Base-by-base conservation (phyloP, 2,888 invertebrate genomes). In the Drosophila cognata region DNA sequence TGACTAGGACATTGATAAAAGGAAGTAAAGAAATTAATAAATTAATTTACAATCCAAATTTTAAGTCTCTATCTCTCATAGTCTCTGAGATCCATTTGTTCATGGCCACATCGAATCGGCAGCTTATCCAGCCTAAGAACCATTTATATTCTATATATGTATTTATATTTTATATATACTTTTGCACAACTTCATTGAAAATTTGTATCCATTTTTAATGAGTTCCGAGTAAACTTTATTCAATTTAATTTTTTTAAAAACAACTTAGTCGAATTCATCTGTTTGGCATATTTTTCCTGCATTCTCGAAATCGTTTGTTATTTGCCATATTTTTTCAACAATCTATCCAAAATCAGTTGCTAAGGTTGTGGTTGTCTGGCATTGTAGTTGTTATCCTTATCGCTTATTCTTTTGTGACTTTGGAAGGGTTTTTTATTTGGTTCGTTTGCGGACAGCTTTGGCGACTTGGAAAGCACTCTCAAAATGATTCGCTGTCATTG, bases 401-500 rank as follows among this genome's bases (percentile, higher is more conserved):
- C 16, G 21, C 29, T 35, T 11, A n/a, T 56, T 52, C 51, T 56
- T 36, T 72, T 62, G 58, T 59, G 67, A 63, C 41, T 60, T 46
- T 28, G 25, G 50, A 36, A 41, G 28, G 48, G 43, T 25, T 65
- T 35, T 18, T 21, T 8, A 25, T 29, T 35, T 38, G 28, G 28
- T 16, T 53, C 1, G 3, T 25, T 25, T 64, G 36, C 41, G 55
- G 65, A 31, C 48, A 65, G 35, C 11, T 13, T 29, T 2, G 33
- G 21, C 43, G 29, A 76, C 59, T 59, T 72, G 36, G 29, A 59
- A 61, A 25, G 36, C 46, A 33, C 43, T 43, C 52, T 46, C 56
- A 63, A 63, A 60, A 70, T 73, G 73, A 8, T 65, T 50, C 55
- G 61, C 62, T 63, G 70, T 72, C 80, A 80, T 70, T 56, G 70